Evolutionary conservation across 2,797 vertebrate genomes (phyloP).

Genomic region (Serranus cabrilla): DNA sequence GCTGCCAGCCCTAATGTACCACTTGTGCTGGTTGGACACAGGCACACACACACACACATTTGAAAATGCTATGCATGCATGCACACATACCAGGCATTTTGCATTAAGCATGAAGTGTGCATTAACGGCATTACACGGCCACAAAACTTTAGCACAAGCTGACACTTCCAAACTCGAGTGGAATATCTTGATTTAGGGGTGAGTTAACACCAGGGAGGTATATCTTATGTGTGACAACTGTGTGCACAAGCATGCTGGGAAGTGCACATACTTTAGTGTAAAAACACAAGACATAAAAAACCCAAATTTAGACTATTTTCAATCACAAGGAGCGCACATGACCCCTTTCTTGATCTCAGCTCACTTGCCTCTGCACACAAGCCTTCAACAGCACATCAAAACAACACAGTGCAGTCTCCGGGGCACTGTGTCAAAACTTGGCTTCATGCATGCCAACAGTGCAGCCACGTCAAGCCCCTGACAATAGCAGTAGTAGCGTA

Average conservation of each 20-base stretch:
- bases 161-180: conserved; percentile 20
- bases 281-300: conserved; percentile 12
- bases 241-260: conserved; percentile 47
- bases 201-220: conserved; percentile 8
- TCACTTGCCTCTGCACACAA: conserved; percentile 58
- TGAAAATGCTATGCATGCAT: conserved; percentile 12
- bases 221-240: conserved; percentile 35
- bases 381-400: conserved; percentile 65
- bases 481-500: conserved; percentile 71
- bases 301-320: conserved; percentile 7
- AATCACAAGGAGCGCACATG: conserved; percentile 34
- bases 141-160: conserved; percentile 18
- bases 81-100: conserved; percentile 20
- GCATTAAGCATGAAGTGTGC: not conserved
- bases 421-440: conserved; percentile 80
- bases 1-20: conserved; percentile 59
- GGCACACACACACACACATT: not conserved
- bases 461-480: conserved; percentile 75
- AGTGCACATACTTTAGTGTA: conserved; percentile 2
- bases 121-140: conserved; percentile 22
- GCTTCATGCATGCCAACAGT: conserved; percentile 73
- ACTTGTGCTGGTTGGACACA: conserved; percentile 26
- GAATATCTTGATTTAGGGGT: conserved; percentile 50
- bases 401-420: conserved; percentile 68
- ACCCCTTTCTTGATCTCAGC: conserved; percentile 43